Evolutionary conservation across 64 coral and sea anemone species (phyloP).

Genomic region (Montipora cactus): DNA sequence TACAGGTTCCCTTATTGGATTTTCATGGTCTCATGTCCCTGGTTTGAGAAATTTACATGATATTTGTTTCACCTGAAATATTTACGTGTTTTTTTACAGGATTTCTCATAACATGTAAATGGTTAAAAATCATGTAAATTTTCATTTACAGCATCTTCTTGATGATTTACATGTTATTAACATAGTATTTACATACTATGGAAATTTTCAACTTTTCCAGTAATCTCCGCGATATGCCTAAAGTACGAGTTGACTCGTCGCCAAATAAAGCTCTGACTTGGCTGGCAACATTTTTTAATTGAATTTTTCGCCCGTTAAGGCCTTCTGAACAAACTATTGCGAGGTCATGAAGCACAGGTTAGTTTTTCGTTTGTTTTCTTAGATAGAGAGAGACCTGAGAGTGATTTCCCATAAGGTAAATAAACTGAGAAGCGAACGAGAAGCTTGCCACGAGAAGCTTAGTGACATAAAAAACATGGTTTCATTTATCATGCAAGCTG

Average conservation of each 20-base stretch:
- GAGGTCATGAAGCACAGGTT: background rate
- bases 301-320: background rate
- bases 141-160: too few species aligned
- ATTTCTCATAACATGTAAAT: too few species aligned
- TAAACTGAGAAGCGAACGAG: background rate
- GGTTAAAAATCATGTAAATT: too few species aligned
- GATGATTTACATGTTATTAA: too few species aligned
- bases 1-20: too few species aligned
- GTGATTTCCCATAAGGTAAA: background rate
- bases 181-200: too few species aligned
- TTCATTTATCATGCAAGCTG: constrained; percentile 44
- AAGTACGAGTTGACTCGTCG: background rate
- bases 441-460: constrained; percentile 44
- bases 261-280: background rate
- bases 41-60: too few species aligned
- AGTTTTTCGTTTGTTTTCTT: background rate
- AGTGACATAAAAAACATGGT: constrained; percentile 31
- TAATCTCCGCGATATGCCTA: background rate
- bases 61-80: too few species aligned
- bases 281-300: background rate
- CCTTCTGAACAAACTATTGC: background rate
- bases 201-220: too few species aligned
- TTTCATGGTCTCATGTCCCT: too few species aligned
- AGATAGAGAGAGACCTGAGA: background rate
- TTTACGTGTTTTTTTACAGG: too few species aligned